Base-by-base conservation (phyloP, 2,797 vertebrate genomes). In the Phoeniculus purpureus region DNA sequence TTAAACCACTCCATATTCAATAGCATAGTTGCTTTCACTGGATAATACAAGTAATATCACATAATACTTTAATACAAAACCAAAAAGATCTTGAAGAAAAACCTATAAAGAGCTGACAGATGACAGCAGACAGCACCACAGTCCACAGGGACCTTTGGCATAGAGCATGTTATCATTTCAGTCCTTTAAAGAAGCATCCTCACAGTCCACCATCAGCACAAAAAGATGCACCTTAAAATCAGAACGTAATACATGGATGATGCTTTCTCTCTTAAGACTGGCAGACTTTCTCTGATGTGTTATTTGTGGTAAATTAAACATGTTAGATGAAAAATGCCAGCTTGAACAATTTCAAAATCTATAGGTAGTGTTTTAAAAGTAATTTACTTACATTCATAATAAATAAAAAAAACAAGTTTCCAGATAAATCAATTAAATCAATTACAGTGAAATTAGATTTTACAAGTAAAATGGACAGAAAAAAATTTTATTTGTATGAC, bases 171-270 rank as follows among this genome's bases (percentile, higher is more conserved):
- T 70, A 67, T 8, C 32, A 11, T 58, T 66, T 56, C 25, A 31
- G 25, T 58, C 13, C 31, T 55, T 90, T 45, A 58, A 72, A 86
- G 52, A 76, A 47, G 75, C 20, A 20, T 54, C 32, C 43, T 47
- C 14, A 7, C 25, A 64, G n/a, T 51, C 34, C 27, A 43, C 16
- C 19, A 47, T 7, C 12, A 19, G 19, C n/a, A 80, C 19, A 47
- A 80, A 80, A 66, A 82, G 50, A 89, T 29, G 62, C 4, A 75
- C 34, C 25, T 73, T 79, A 72, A 88, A 83, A 90, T 76, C 50
- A 71, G 16, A 47, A 84, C 78, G 45, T 19, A 92, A 88, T 0
- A 34, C 8, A 68, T 16, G 31, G 11, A 68, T 16, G 10, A 80
- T n/a, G 60, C 3, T 45, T 21, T 19, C 20, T 54, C 48, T 78